These are phyloP conservation scores for Gortyna flavago DNA, from an alignment of 2,888 invertebrate species.

Conservation along the genomic window DNA sequence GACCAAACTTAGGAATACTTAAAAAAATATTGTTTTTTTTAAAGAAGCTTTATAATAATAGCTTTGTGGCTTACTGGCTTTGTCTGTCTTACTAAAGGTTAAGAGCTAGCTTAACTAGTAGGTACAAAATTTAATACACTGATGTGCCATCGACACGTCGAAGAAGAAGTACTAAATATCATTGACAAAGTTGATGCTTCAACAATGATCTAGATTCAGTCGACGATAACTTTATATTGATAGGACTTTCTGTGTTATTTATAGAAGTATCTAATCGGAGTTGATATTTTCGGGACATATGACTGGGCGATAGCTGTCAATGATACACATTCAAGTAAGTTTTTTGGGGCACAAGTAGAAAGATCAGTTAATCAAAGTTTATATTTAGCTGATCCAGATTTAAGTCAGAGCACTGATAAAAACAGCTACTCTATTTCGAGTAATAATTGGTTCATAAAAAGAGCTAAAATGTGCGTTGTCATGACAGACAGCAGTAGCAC, in stretches of 20 bases:
- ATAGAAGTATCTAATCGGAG: background rate
- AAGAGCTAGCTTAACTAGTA: background rate
- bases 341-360: constrained; percentile 16
- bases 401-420: constrained; percentile 24
- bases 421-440: constrained; percentile 44
- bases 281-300: background rate
- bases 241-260: background rate
- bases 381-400: constrained; percentile 40
- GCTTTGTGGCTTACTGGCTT: background rate
- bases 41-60: background rate
- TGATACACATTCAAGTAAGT: background rate
- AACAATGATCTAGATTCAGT: background rate
- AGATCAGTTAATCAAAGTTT: constrained; percentile 23
- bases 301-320: background rate
- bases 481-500: constrained; percentile 31
- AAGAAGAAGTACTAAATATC: background rate
- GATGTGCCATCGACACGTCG: background rate
- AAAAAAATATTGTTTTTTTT: background rate
- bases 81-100: background rate
- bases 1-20: background rate
- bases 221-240: background rate
- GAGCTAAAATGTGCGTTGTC: constrained; percentile 37
- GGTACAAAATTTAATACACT: background rate
- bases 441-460: constrained; percentile 53
- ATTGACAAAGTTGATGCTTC: background rate